phyloP scores from a whole-genome alignment of 2,113 vertebrate species.

The Aythya baeri region DNA sequence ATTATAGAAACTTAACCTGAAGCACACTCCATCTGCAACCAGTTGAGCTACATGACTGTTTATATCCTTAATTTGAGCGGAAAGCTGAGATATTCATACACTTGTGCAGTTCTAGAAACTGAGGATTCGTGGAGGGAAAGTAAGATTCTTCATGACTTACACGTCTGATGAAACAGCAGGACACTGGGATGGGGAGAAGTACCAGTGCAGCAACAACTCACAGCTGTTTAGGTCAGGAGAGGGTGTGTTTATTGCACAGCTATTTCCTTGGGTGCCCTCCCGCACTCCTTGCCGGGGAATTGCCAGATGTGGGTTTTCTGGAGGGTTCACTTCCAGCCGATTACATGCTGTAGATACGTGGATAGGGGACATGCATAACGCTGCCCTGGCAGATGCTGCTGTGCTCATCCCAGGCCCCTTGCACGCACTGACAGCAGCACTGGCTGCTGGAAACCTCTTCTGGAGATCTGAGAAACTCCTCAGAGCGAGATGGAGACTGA shows the following conservation, averaged over 20 bases:
- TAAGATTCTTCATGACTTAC: not conserved
- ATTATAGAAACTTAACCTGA: conserved; percentile 46
- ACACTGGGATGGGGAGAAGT: not conserved
- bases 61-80: not conserved
- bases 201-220: not conserved
- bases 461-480: not conserved
- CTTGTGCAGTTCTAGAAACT: not conserved
- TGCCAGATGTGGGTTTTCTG: not conserved
- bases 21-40: not conserved
- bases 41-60: not conserved
- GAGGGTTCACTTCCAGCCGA: not conserved
- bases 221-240: not conserved
- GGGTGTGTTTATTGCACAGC: not conserved
- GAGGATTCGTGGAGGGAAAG: not conserved
- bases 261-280: not conserved
- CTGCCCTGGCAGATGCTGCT: not conserved
- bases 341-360: not conserved
- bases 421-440: not conserved
- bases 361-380: not conserved
- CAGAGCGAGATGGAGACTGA: not conserved
- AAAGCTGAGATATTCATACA: not conserved
- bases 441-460: not conserved
- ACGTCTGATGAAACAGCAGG: not conserved
- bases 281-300: not conserved
- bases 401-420: not conserved